A percentile compares a stretch with the other conserved stretches of the same genome.
Evolutionary conservation across 2,888 invertebrate genomes (phyloP).

Genomic region (Eupithecia insigniata): DNA sequence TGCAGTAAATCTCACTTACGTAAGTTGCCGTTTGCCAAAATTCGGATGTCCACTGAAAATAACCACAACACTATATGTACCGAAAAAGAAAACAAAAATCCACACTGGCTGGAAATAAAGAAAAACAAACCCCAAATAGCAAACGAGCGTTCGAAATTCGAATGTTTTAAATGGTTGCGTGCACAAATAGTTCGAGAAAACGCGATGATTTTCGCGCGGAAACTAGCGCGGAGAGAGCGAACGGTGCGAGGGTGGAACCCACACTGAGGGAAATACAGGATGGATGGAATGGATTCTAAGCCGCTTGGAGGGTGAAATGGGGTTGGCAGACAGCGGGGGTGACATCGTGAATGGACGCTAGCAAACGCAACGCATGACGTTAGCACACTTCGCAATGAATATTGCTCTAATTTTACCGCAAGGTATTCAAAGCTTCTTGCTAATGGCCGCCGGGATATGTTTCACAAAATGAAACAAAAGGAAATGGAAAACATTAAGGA

Average conservation of each 20-base stretch:
- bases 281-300: conserved; percentile 41
- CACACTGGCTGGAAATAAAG: conserved; percentile 44
- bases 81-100: conserved; percentile 53
- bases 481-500: conserved; percentile 9
- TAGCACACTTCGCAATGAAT: conserved; percentile 44
- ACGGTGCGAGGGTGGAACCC: conserved; percentile 55
- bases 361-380: conserved; percentile 50
- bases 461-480: conserved; percentile 25
- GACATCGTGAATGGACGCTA: conserved; percentile 58
- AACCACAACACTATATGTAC: conserved; percentile 52
- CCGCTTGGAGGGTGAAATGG: conserved; percentile 61
- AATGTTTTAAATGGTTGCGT: conserved; percentile 61
- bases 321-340: conserved; percentile 56
- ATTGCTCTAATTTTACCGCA: conserved; percentile 58
- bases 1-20: conserved; percentile 80
- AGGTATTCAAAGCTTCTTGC: conserved; percentile 26
- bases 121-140: conserved; percentile 52
- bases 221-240: conserved; percentile 50
- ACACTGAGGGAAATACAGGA: conserved; percentile 58
- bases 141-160: conserved; percentile 46
- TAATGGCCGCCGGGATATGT: conserved; percentile 20
- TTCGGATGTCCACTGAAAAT: conserved; percentile 59
- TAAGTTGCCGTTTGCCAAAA: conserved; percentile 73
- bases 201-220: conserved; percentile 57
- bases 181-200: conserved; percentile 67